Evolutionary conservation across 2,888 invertebrate species (phyloP), one percentile per base, ranked within the genome.

Genomic region (Melanostoma scalare): DNA sequence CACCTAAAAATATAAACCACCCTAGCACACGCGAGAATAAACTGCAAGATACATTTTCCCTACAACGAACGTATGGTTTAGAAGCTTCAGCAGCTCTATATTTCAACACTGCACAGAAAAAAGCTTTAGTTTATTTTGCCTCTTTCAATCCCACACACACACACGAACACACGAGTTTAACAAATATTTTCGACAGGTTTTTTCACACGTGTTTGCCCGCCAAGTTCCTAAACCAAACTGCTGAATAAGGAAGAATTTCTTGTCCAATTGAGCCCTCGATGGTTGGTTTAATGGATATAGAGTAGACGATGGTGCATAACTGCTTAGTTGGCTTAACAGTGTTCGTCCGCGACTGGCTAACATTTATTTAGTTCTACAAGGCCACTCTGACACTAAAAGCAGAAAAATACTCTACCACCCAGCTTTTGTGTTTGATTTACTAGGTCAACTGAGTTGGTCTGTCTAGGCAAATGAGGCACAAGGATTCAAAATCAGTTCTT

Each of bases 141-240:
- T 20, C 38, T 50, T 33, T 20, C 20, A 20, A 20, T 20, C 20
- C 8, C 42, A 6, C 55, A 55, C 55, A 6, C 55, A 6, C 53
- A n/a, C 35, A 53, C 53, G 5, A 33, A 36, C 53, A 36, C 53
- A 36, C 55, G 20, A 9, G 3, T 6, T 5, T 20, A 20, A 20
- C 20, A 20, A 20, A 30, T 53, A 38, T 65, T 38, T 65, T 77
- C 55, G 44, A 52, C 30, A 58, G 33, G 65, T 74, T 78, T 38
- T n/a, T 63, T 77, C 69, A 65, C 73, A 78, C 82, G 82, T 82
- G 82, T 69, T 68, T 53, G 78, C 77, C 82, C 73, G 77, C 63
- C 82, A 73, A 77, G 69, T 69, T 78, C 42, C 78, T 78, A 78
- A 78, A 65, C 73, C 69, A 53, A 82, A 82, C 82, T 82, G 82